Percentiles rank a stretch among this genome's conserved stretches.
phyloP scores from a whole-genome alignment of 1,140 invertebrate species.

The Leptopilina clavipes region DNA sequence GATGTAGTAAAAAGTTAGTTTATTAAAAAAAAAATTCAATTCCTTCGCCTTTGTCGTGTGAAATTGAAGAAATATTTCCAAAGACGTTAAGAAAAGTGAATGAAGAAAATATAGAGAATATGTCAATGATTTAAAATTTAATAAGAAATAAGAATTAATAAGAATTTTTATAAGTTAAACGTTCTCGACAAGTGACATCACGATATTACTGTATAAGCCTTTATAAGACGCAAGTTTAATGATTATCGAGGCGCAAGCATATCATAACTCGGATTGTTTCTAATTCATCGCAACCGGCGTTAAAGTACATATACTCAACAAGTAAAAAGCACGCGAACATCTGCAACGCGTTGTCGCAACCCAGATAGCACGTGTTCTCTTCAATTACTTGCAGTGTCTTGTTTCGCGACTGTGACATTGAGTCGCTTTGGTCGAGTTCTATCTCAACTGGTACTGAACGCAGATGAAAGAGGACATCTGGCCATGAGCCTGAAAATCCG shows the following conservation, averaged over 20 bases:
- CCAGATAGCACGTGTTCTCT: slow-evolving; percentile 32
- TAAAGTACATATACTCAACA: slow-evolving; percentile 13
- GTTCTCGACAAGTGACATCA: slow-evolving; percentile 7
- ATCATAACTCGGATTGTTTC: slow-evolving; percentile 32
- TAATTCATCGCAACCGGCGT: slow-evolving; percentile 11
- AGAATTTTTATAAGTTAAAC: too few relatives aligned
- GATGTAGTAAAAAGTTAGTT: too few relatives aligned
- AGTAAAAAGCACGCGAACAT: slow-evolving; percentile 27
- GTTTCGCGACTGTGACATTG: slow-evolving; percentile 30
- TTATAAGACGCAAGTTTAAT: slow-evolving; percentile 10
- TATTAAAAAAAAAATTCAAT: too few relatives aligned
- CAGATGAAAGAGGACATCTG: neutral
- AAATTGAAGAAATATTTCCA: too few relatives aligned
- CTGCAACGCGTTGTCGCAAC: slow-evolving; percentile 24
- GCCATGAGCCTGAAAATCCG: slow-evolving; percentile 23
- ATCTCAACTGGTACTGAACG: neutral
- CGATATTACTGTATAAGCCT: neutral
- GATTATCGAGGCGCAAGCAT: slow-evolving; percentile 28
- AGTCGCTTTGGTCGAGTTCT: too few relatives aligned
- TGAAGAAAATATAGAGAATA: too few relatives aligned
- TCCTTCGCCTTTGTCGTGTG: too few relatives aligned
- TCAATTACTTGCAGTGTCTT: slow-evolving; percentile 22
- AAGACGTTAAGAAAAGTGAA: too few relatives aligned
- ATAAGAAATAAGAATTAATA: too few relatives aligned
- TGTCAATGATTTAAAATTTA: too few relatives aligned